Conservation (phyloP, 1,140 invertebrate species). For the Drosophila lacteicornis region DNA sequence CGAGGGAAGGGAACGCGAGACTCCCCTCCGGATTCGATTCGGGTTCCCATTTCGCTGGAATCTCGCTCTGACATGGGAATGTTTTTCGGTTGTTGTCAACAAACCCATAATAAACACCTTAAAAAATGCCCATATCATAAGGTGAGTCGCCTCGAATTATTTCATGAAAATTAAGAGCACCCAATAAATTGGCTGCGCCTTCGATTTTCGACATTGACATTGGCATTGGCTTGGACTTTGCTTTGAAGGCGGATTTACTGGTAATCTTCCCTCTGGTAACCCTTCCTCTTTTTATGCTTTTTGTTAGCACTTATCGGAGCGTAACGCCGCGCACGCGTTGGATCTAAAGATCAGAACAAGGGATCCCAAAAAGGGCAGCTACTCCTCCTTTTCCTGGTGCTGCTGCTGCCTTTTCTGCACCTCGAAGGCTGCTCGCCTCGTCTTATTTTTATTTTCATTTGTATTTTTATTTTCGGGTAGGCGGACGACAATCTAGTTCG, state of each 20-base stretch:
- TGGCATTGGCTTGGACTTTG: slow-evolving; percentile 2
- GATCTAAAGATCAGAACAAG: slow-evolving; percentile 1
- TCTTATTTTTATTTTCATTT: slow-evolving; percentile 3
- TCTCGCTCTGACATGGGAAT: slow-evolving; percentile 8
- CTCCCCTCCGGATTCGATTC: not conserved
- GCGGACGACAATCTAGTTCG: slow-evolving; percentile 38
- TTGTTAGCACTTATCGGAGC: slow-evolving; percentile 15
- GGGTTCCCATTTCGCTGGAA: slow-evolving; percentile 34
- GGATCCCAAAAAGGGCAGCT: slow-evolving; percentile 70
- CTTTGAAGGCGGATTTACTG: not conserved
- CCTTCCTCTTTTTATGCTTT: not conserved
- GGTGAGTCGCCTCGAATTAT: not conserved
- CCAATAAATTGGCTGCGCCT: slow-evolving; percentile 27
- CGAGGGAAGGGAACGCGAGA: not conserved
- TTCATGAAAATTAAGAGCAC: slow-evolving; percentile 9
- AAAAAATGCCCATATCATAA: slow-evolving; percentile 35
- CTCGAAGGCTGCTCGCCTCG: slow-evolving; percentile 4
- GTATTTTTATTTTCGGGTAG: slow-evolving; percentile 36
- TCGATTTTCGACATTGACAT: slow-evolving; percentile 17
- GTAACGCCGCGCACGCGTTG: slow-evolving; percentile 69
- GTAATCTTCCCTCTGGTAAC: not conserved
- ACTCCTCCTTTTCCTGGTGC: slow-evolving; percentile 21
- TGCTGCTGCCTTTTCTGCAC: slow-evolving; percentile 14
- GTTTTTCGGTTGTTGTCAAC: slow-evolving; percentile 41
- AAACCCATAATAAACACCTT: slow-evolving; percentile 59